Evolutionary conservation across 2,797 vertebrate species (phyloP), one percentile per base, ranked within the genome.

Genomic region (Bryconaethiops microstoma): DNA sequence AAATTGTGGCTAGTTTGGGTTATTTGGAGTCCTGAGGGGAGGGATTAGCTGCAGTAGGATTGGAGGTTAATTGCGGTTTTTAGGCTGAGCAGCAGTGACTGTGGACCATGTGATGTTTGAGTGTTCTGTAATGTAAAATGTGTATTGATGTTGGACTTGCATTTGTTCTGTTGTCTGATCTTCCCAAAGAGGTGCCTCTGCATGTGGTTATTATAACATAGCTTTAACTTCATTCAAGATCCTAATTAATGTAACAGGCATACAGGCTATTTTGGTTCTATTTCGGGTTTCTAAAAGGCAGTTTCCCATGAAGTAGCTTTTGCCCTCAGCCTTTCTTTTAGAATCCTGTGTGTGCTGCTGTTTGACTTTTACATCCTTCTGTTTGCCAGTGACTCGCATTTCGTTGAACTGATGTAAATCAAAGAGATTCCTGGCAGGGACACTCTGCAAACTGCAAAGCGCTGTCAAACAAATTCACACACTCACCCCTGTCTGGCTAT

Each of bases 321-420:
- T 42, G 23, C 23, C 65, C 9, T 45, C 1, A 16, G 17, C 39
- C n/a, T 21, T 2, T n/a, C 19, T 9, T 5, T 63, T 16, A 16
- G 60, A 63, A 23, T 60, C 57, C 57, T 60, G 21, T n/a, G 40
- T 39, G 14, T 64, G 29, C 62, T 17, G 62, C 29, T 64, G 29
- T 64, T 17, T 7, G 19, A 7, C 23, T 68, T 77, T 45, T 60
- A 35, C 60, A 23, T 40, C 54, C 62, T 65, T 5, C 48, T 29
- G 45, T 50, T 64, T 59, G 25, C 68, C 59, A 23, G 17, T 77
- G 64, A 80, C 39, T 80, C 69, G 74, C 50, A 25, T 9, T 16
- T 59, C 59, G 63, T 35, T 9, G 14, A 54, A 71, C 52, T 23
- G 57, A 60, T 60, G 7, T 60, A 21, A 60, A n/a, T 60, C n/a